Base-by-base conservation (phyloP, 2,888 invertebrate species). In the Philhelius pedissequus region DNA sequence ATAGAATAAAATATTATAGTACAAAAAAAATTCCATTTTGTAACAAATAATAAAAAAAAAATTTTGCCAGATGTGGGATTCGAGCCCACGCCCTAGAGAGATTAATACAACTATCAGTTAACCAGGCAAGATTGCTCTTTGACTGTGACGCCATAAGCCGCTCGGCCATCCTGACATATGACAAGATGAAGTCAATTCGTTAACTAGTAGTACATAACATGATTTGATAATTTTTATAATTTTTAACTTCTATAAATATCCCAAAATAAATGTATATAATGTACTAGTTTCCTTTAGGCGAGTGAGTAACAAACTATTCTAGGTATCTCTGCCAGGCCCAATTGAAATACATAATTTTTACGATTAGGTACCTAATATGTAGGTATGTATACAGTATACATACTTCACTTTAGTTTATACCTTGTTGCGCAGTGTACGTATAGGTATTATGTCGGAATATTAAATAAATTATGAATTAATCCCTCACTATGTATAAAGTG, bases 111-210 rank as follows among this genome's bases (percentile, higher is more conserved):
- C 75, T 75, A 78, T 84, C 83, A 70, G 52, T 43, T n/a, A 20
- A 22, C 45, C 45, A 20, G 43, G 32, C 32, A 64, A 64, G 88
- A 87, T 87, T 30, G 30, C 88, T 88, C 88, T 88, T n/a, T 87
- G 88, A 88, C 87, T 88, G 87, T 88, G 88, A 87, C 88, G 88
- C 88, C 88, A 88, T 88, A 88, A 88, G 88, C 88, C 88, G 88
- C 87, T 86, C 88, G 87, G 88, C 87, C 87, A 88, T 87, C 88
- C 87, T 88, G 87, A 88, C 87, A 84, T 38, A n/a, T 80, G 15
- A 13, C 4, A 0, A 11, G 0, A 0, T 3, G 0, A 0, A 2
- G 54, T 18, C 30, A 11, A 15, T 9, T 8, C 18, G 11, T 32
- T 30, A 54, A 32, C 18, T 0, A 2, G 0, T 35, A 13, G 7